Base-by-base conservation (phyloP, 2,113 vertebrate genomes). In the Xiphias gladius region DNA sequence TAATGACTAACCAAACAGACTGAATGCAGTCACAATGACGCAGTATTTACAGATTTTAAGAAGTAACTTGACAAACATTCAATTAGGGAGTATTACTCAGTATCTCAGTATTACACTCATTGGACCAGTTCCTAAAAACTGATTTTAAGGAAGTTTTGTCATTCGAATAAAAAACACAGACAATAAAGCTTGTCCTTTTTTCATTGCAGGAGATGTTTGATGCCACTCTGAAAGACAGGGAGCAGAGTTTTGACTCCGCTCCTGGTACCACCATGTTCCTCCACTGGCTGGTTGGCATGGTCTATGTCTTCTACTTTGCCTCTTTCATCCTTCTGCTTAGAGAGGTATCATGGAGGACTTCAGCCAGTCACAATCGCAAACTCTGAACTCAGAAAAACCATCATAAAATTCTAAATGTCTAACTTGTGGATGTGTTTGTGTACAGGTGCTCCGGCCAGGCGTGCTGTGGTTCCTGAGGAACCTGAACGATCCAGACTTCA, bases 401-500 rank as follows among this genome's bases (percentile, higher is more conserved):
- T 32, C 20, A 17, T 30, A 6, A 73, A n/a, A 48, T 22, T 46
- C 24, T 8, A 22, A 54, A n/a, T n/a, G 5, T 37, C 67, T 8
- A 4, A 14, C 52, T 12, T 2, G 52, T 11, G 4, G 17, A 3
- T 70, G 52, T 57, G 35, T 50, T 7, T 71, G 30, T 55, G 35
- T 61, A 28, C 61, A 99, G 98, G 98, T 99, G 10, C 95, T 99
- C 78, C 96, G 98, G 73, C 98, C 98, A 14, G 98, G 98, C 74
- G 97, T 99, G 43, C 91, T 99, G 32, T 99, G 98, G 98, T 99
- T 99, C 96, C 96, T 99, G 78, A 96, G 98, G 94, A 99, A 99
- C 94, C 94, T 99, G 83, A 99, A 99, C 35, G 98, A 99, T 94
- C 98, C 98, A 37, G 98, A 99, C 92, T 99, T 99, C 76, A 99